Evolutionary conservation across 2,888 invertebrate species (phyloP).

Genomic region (Strigamia maritima): DNA sequence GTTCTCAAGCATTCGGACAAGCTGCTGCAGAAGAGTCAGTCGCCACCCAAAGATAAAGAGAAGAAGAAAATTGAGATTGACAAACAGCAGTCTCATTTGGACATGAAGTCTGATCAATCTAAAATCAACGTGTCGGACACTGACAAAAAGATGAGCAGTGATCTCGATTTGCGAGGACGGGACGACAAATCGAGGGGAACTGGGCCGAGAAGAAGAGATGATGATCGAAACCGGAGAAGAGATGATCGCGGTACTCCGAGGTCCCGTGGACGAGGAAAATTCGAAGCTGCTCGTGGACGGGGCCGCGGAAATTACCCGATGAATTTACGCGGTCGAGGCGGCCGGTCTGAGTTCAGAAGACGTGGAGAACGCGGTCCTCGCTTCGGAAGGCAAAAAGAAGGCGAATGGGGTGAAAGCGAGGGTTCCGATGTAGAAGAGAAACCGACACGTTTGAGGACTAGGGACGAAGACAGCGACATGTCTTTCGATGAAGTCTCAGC

Average conservation of each 20-base stretch:
- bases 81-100: constrained; percentile 43
- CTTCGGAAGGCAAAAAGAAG: constrained; percentile 44
- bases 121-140: constrained; percentile 36
- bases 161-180: constrained; percentile 59
- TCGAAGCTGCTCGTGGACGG: constrained; percentile 39
- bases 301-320: constrained; percentile 41
- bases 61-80: constrained; percentile 43
- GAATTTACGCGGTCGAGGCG: constrained; percentile 49
- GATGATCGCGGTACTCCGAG: constrained; percentile 41
- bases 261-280: constrained; percentile 38
- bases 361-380: constrained; percentile 45
- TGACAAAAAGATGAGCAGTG: constrained; percentile 52
- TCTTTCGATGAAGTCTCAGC: constrained; percentile 50
- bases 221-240: constrained; percentile 42
- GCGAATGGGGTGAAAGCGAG: constrained; percentile 44
- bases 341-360: constrained; percentile 44
- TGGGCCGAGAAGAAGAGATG: constrained; percentile 6
- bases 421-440: constrained; percentile 45
- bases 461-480: constrained; percentile 46
- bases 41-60: constrained; percentile 41
- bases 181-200: constrained; percentile 40
- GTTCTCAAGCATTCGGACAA: constrained; percentile 8
- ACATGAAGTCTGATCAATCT: constrained; percentile 42
- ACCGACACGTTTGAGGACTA: constrained; percentile 43
- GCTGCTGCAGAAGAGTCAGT: constrained; percentile 9